Conservation (phyloP, 2,888 invertebrate genomes). For the Cephus rjabovi region DNA sequence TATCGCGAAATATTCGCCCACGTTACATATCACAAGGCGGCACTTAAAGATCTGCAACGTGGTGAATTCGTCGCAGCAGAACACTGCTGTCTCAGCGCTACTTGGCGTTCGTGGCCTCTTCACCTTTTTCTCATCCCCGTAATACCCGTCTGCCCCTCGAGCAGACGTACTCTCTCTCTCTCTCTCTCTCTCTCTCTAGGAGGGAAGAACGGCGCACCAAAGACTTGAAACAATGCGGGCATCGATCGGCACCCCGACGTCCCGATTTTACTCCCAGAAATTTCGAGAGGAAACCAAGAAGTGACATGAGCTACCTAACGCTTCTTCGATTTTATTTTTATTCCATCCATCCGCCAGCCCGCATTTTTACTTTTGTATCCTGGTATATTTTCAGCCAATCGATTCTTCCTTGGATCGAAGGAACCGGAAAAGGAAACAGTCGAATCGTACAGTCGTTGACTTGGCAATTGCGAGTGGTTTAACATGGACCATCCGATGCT, state of each 20-base stretch:
- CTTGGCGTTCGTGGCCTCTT: slow-evolving; percentile 23
- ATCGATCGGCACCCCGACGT: slow-evolving; percentile 34
- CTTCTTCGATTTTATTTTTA: slow-evolving; percentile 17
- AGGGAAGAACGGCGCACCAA: slow-evolving; percentile 10
- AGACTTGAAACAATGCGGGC: slow-evolving; percentile 43
- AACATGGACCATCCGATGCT: not conserved
- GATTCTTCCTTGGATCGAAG: not conserved
- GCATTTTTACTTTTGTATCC: slow-evolving; percentile 9
- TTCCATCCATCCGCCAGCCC: slow-evolving; percentile 1
- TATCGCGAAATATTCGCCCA: not conserved
- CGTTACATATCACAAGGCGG: slow-evolving; percentile 47
- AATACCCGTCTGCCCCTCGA: slow-evolving; percentile 16
- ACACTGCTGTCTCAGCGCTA: slow-evolving; percentile 48
- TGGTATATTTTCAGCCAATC: not conserved
- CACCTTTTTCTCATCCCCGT: slow-evolving; percentile 22
- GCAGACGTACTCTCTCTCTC: slow-evolving; percentile 13
- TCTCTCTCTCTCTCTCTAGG: slow-evolving; percentile 16
- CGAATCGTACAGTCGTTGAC: not conserved
- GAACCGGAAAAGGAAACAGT: not conserved
- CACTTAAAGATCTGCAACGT: slow-evolving; percentile 54
- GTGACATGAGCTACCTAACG: not conserved
- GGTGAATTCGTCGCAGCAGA: slow-evolving; percentile 40
- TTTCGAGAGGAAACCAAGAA: not conserved
- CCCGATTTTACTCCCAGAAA: not conserved
- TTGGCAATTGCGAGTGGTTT: not conserved